Evolutionary conservation across 2,888 invertebrate species (phyloP).

Genomic region (Pachycephus smyrnensis): DNA sequence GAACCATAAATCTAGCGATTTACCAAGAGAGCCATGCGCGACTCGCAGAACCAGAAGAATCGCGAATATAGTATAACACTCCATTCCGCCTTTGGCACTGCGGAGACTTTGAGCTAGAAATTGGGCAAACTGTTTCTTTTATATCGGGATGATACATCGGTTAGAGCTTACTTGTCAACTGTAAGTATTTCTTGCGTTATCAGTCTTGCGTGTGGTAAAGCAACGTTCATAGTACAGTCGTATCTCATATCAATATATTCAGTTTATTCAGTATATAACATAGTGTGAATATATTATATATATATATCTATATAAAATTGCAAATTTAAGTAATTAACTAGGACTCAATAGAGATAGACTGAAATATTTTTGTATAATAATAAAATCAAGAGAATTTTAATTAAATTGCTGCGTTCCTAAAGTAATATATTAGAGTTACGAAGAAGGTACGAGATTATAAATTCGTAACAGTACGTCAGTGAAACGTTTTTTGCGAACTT

Average conservation of each 20-base stretch:
- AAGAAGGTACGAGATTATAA: too few relatives aligned
- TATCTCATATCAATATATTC: neutral
- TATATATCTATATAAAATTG: neutral
- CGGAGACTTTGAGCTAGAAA: slow-evolving; percentile 32
- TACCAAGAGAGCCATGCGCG: slow-evolving; percentile 43
- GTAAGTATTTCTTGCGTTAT: neutral
- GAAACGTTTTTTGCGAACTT: too few relatives aligned
- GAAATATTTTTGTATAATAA: too few relatives aligned
- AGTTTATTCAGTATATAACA: neutral
- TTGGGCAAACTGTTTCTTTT: slow-evolving; percentile 30
- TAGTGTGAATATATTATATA: neutral
- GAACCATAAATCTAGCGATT: slow-evolving; percentile 50
- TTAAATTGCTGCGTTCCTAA: too few relatives aligned
- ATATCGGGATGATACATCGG: slow-evolving; percentile 21
- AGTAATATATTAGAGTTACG: too few relatives aligned
- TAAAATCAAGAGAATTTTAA: too few relatives aligned
- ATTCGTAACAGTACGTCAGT: too few relatives aligned
- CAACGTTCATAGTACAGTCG: neutral
- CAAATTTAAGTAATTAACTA: neutral
- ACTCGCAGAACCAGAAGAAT: slow-evolving; percentile 37
- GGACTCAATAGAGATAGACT: neutral
- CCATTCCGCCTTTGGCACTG: slow-evolving; percentile 36
- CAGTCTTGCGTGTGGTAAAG: neutral
- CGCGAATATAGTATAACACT: slow-evolving; percentile 43
- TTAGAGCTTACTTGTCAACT: neutral